These are phyloP conservation scores for Meandrina meandrites DNA, from an alignment of 92 coral and sea anemone genomes.

Conservation along the genomic window DNA sequence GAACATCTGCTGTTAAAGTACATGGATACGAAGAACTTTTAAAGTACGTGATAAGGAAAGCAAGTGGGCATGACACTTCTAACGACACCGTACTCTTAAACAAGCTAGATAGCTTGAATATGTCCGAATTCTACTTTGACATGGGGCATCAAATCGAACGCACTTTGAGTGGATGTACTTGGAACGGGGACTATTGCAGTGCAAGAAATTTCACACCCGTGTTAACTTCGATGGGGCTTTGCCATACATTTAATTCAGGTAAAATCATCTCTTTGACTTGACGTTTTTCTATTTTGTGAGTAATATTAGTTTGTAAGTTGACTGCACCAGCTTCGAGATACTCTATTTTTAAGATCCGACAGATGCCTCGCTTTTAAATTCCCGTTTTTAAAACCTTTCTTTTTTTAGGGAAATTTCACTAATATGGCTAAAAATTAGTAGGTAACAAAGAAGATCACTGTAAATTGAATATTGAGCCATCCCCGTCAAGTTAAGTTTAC, in stretches of 20 bases:
- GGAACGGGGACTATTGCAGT: constrained; percentile 31
- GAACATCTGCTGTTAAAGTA: constrained; percentile 13
- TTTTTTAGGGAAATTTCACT: too few species aligned
- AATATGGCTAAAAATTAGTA: too few species aligned
- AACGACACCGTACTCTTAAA: neutral
- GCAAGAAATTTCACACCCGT: constrained; percentile 34
- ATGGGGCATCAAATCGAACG: constrained; percentile 42
- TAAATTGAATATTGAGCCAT: too few species aligned
- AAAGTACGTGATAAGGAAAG: neutral
- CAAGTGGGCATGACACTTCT: neutral
- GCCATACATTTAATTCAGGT: constrained; percentile 58
- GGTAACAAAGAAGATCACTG: too few species aligned
- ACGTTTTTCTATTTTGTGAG: too few species aligned
- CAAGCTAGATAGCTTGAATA: neutral
- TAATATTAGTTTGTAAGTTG: too few species aligned
- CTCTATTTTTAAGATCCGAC: too few species aligned
- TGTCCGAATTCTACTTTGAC: neutral
- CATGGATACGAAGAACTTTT: neutral
- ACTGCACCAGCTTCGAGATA: too few species aligned
- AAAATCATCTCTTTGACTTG: neutral
- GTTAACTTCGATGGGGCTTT: constrained; percentile 60
- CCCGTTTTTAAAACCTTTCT: too few species aligned
- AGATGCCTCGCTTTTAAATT: too few species aligned
- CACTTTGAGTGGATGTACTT: constrained; percentile 27
- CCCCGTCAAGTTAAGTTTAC: too few species aligned